Conservation (phyloP, 2,113 vertebrate genomes). For the Amphiprion percula region DNA sequence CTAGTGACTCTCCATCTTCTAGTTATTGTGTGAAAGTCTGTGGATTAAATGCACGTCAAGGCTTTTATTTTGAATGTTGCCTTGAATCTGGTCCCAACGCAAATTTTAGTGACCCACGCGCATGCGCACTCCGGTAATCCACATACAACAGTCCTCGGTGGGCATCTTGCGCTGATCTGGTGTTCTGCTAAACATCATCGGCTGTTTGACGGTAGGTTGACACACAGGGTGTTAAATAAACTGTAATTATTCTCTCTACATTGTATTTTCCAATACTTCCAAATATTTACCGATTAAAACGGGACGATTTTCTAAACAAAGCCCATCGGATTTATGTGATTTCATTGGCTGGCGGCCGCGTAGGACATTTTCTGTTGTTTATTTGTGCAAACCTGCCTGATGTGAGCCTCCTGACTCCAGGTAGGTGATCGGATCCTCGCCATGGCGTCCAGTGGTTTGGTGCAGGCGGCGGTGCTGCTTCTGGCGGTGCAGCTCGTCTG, state of each 20-base stretch:
- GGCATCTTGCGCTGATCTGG: constrained; percentile 51
- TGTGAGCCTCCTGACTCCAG: constrained; percentile 21
- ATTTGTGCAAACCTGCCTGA: background rate
- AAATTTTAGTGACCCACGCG: constrained; percentile 11
- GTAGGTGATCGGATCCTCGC: constrained; percentile 38
- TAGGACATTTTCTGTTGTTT: background rate
- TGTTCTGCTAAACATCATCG: constrained; percentile 49
- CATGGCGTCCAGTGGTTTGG: constrained; percentile 74
- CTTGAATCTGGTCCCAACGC: constrained; percentile 3
- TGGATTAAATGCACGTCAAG: fast-evolving
- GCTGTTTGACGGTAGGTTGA: constrained; percentile 62
- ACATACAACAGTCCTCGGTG: constrained; percentile 47
- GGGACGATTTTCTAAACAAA: constrained; percentile 12
- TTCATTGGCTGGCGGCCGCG: constrained; percentile 9
- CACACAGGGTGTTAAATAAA: background rate
- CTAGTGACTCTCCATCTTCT: too few species aligned
- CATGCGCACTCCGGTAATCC: constrained; percentile 63
- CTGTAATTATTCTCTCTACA: fast-evolving
- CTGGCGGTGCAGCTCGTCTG: constrained; percentile 80
- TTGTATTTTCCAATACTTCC: background rate
- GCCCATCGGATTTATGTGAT: background rate
- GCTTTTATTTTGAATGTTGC: constrained; percentile 44
- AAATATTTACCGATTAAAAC: background rate
- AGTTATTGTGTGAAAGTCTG: too few species aligned
- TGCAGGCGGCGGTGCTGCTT: constrained; percentile 78